Base-by-base conservation (phyloP, 2,888 invertebrate genomes). In the Xestia rhomboidea region DNA sequence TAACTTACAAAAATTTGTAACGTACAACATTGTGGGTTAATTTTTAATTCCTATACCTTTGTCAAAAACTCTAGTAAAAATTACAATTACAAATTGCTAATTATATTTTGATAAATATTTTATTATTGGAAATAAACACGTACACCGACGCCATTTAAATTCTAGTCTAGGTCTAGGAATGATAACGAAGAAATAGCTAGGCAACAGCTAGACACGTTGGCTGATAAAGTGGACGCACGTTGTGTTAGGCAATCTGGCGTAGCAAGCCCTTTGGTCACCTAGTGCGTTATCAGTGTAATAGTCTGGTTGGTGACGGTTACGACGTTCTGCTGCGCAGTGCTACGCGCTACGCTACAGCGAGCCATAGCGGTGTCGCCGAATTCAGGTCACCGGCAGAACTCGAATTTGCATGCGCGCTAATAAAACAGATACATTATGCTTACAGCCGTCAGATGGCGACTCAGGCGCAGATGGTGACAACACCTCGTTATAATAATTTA, bases 391-490 rank as follows among this genome's bases (percentile, higher is more conserved):
- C 85, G 74, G 72, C 90, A 88, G 89, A 44, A 86, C 76, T 87
- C 57, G 67, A 91, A 93, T 93, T 93, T 93, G 93, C 93, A 94
- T 93, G 88, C 87, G 90, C 87, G 84, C 86, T 80, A 81, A 83
- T 86, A 81, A 81, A 88, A 30, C 76, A 70, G 62, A 64, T 72
- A 77, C 67, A 75, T 54, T 51, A 76, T 41, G 34, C 34, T 21
- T 34, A 69, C 8, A 30, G 13, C 70, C 73, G 69, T 62, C 49
- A 79, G 71, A 85, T 76, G 69, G 74, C 79, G 68, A 38, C 79
- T 71, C 79, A 60, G 24, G 38, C 57, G 30, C 49, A 71, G 67
- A 76, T 73, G 68, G 34, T 67, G 73, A 75, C 84, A 72, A 77
- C 75, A 79, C 41, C 68, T 81, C 82, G 69, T 66, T 73, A 49